Evolutionary conservation across 2,888 invertebrate species (phyloP).

Genomic region (Ellobium chinense): DNA sequence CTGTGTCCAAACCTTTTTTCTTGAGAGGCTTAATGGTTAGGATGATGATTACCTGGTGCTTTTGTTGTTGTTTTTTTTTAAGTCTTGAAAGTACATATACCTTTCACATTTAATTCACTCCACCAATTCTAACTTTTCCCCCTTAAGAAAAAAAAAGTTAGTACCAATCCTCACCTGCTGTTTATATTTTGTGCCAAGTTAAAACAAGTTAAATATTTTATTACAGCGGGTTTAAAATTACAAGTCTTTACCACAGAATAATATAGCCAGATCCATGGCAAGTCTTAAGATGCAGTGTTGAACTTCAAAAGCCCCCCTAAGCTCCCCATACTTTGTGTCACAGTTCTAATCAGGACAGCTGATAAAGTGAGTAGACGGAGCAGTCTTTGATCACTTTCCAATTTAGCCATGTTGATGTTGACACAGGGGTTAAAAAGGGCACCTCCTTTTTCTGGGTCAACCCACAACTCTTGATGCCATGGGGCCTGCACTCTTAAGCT

Average conservation of each 20-base stretch:
- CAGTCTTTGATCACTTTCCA: constrained; percentile 3
- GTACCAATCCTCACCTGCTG: background rate
- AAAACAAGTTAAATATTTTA: background rate
- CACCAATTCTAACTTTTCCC: no score
- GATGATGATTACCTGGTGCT: no score
- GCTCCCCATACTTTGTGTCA: no score
- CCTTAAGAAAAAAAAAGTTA: no score
- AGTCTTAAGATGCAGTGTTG: background rate
- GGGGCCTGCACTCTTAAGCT: no score
- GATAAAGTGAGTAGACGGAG: background rate
- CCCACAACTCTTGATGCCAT: no score
- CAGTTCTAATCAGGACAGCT: background rate
- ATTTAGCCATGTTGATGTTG: constrained; percentile 3
- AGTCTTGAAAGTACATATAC: no score
- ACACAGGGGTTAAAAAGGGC: background rate
- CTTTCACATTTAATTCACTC: no score
- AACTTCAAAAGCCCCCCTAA: background rate
- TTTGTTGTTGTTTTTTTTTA: no score
- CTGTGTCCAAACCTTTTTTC: no score
- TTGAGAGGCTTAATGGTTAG: no score
- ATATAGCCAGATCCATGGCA: background rate
- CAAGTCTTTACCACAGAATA: background rate
- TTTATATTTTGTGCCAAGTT: background rate
- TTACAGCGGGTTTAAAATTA: background rate
- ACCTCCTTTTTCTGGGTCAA: no score